Base-by-base conservation (phyloP, 2,797 vertebrate genomes). In the Meda fulgida region DNA sequence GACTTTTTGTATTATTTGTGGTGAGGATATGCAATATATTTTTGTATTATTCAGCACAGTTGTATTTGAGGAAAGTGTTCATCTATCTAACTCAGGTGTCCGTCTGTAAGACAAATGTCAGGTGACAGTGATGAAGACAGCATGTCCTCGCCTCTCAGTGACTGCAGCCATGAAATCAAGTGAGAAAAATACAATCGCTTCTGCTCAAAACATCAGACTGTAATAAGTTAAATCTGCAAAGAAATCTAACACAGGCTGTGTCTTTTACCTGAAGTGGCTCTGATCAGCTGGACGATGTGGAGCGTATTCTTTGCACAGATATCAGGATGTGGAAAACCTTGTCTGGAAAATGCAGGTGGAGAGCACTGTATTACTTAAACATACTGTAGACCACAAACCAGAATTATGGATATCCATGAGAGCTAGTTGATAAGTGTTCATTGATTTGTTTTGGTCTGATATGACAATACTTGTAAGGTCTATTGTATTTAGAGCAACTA, bases 61-160 rank as follows among this genome's bases (percentile, higher is more conserved):
- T 66, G 65, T 36, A 36, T 67, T 67, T 21, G 9, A 18, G 11
- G 3, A 46, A 46, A 11, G 18, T 31, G 0, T 65, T 65, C 26
- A 18, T 29, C 26, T 13, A 29, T 29, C 58, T 29, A 65, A 63
- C 5, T 7, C 67, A 81, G 67, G n/a, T 13, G 18, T 18, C 36
- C 23, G n/a, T 29, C 80, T 71, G n/a, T 51, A 43, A 38, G 67
- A 72, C 51, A 81, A 36, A 55, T 58, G 34, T 75, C 46, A 40
- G 34, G n/a, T 60, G 26, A 75, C 8, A 73, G 55, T 82, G 80
- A 82, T 60, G 55, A 73, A 73, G 80, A 82, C 13, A 13, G 70
- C 70, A 23, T 34, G 11, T 48, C 14, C 18, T 82, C 80, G 21
- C 48, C 16, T 71, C 48, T 71, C 13, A 48, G 55, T 48, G 70